These are phyloP conservation scores for Premnoplex brunnescens DNA, from an alignment of 2,797 vertebrate species.

Conservation along the genomic window DNA sequence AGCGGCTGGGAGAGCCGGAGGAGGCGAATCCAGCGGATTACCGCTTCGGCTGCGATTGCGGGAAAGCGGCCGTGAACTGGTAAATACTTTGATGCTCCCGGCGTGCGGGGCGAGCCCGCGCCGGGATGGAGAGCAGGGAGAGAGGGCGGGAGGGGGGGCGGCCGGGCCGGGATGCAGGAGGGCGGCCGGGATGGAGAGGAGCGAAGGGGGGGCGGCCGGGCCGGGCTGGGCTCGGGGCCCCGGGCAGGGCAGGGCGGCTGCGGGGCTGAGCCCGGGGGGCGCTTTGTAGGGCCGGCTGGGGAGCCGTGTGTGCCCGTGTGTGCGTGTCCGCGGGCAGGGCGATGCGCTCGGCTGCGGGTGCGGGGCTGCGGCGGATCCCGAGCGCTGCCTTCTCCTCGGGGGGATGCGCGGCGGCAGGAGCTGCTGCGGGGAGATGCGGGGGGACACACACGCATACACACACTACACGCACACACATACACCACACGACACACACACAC, in stretches of 20 bases:
- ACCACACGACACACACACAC: neutral
- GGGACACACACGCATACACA: neutral
- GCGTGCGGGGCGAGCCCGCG: constrained; percentile 1
- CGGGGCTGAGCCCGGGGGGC: neutral
- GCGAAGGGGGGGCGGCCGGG: neutral
- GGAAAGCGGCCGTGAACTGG: constrained; percentile 62
- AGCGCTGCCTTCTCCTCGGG: neutral
- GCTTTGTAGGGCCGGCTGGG: neutral
- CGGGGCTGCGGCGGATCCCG: neutral
- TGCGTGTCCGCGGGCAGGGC: neutral
- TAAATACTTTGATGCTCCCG: constrained; percentile 74
- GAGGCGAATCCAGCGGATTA: constrained; percentile 57
- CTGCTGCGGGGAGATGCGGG: neutral
- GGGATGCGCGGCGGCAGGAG: neutral
- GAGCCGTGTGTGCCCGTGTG: neutral
- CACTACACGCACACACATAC: neutral
- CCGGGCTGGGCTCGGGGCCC: neutral
- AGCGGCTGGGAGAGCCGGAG: constrained; percentile 37
- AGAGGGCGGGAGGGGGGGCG: neutral
- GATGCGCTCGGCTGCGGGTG: neutral
- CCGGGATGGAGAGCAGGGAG: neutral
- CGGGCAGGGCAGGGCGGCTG: neutral
- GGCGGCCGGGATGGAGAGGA: neutral
- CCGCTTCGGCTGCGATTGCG: constrained; percentile 31
- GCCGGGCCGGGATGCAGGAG: neutral